These are phyloP conservation scores for Salmo trutta DNA, from an alignment of 2,797 vertebrate species.

Conservation along the genomic window DNA sequence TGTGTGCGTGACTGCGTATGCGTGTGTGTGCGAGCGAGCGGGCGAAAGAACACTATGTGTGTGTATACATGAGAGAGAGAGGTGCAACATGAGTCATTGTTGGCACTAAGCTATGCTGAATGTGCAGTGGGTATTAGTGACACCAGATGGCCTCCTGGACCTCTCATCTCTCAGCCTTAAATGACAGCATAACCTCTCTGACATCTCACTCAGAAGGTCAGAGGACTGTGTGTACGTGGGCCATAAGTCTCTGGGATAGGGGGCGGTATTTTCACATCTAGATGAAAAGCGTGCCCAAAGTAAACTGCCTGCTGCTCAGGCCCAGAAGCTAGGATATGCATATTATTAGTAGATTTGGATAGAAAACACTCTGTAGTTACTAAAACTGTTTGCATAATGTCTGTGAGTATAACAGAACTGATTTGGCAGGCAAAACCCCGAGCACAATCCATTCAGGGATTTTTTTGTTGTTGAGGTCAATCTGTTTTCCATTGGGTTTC, in stretches of 20 bases:
- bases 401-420: too few relatives aligned
- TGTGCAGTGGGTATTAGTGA: constrained; percentile 64
- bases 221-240: neutral
- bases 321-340: too few relatives aligned
- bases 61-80: constrained; percentile 9
- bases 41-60: constrained; percentile 23
- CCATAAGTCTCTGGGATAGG: neutral
- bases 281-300: too few relatives aligned
- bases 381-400: too few relatives aligned
- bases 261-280: too few relatives aligned
- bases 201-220: constrained; percentile 13
- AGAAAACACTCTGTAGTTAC: too few relatives aligned
- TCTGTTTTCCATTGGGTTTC: too few relatives aligned
- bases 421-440: too few relatives aligned
- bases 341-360: too few relatives aligned
- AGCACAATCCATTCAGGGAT: too few relatives aligned
- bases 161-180: constrained; percentile 54
- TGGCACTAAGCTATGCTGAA: constrained; percentile 63
- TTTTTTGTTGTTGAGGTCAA: too few relatives aligned
- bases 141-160: constrained; percentile 43
- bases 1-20: neutral
- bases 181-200: constrained; percentile 26
- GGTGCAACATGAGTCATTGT: constrained; percentile 61
- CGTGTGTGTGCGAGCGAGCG: neutral
- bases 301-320: too few relatives aligned